Conservation (phyloP, 2,888 invertebrate species). For the Limenitis camilla region DNA sequence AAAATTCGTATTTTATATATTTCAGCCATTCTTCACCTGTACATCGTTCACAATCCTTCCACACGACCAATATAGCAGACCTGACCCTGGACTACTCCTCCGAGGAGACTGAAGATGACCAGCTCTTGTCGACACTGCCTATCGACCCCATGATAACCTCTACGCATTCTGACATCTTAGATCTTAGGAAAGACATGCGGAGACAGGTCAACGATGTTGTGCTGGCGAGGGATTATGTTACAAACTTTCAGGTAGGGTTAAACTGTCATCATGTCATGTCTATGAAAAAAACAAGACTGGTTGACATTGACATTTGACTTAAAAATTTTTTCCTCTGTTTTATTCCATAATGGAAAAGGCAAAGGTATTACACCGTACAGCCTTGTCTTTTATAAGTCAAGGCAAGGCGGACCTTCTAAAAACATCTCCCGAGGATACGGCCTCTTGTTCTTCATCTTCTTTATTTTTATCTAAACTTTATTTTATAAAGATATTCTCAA, state of each 20-base stretch:
- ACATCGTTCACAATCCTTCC: conserved; percentile 70
- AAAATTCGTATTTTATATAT: conserved; percentile 9
- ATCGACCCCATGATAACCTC: conserved; percentile 61
- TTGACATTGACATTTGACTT: not conserved
- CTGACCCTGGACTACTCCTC: conserved; percentile 61
- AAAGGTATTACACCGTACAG: no score
- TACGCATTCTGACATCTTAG: conserved; percentile 59
- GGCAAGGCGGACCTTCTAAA: no score
- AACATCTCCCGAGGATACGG: no score
- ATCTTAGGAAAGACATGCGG: conserved; percentile 43
- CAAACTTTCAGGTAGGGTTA: conserved; percentile 54
- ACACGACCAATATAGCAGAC: conserved; percentile 60
- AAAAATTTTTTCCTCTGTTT: no score
- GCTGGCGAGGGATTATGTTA: conserved; percentile 49
- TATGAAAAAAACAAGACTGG: not conserved
- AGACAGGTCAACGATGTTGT: conserved; percentile 51
- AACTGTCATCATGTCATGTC: no score
- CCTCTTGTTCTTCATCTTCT: no score
- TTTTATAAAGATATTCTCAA: no score
- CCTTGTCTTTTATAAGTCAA: no score
- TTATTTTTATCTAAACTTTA: no score
- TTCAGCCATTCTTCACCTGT: conserved; percentile 69
- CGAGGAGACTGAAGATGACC: conserved; percentile 55
- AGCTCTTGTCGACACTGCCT: conserved; percentile 38
- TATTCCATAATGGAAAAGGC: no score